A percentile compares a stretch with the other conserved stretches of the same genome.
These are phyloP conservation scores for Polydesmus complanatus DNA, from an alignment of 2,888 invertebrate genomes.

Conservation along the genomic window DNA sequence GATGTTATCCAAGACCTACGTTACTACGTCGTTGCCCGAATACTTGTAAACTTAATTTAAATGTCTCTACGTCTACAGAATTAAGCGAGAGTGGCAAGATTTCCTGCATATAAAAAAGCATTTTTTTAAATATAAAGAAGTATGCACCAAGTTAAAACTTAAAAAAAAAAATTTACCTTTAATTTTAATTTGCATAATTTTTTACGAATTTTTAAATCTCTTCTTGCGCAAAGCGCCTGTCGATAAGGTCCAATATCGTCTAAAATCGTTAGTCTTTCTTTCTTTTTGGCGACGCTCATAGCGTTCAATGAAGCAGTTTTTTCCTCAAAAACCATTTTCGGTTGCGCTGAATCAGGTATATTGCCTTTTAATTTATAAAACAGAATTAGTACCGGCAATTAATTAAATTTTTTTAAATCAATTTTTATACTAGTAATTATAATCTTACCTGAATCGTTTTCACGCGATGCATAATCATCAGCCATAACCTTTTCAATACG, in stretches of 20 bases:
- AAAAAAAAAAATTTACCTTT: conserved; percentile 25
- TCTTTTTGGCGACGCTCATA: conserved; percentile 24
- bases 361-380: conserved; percentile 6
- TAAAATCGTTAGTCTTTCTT: conserved; percentile 39
- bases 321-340: conserved; percentile 19
- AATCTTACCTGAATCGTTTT: not conserved
- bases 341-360: too few species aligned
- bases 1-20: not conserved
- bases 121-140: not conserved
- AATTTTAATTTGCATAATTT: conserved; percentile 51
- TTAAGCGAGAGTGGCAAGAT: not conserved
- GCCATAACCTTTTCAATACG: conserved; percentile 26
- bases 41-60: conserved; percentile 15
- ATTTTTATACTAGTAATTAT: not conserved
- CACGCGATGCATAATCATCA: not conserved
- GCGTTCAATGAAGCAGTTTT: conserved; percentile 29
- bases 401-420: not conserved
- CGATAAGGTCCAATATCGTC: conserved; percentile 58
- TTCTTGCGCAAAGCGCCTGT: conserved; percentile 61
- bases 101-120: conserved; percentile 3
- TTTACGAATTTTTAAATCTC: conserved; percentile 54
- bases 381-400: not conserved
- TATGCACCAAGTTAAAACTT: not conserved
- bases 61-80: conserved; percentile 12
- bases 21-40: conserved; percentile 6